A percentile compares a stretch with the other conserved stretches of the same genome.
phyloP scores from a whole-genome alignment of 1,140 invertebrate genomes.

The Eriocheir sinensis region DNA sequence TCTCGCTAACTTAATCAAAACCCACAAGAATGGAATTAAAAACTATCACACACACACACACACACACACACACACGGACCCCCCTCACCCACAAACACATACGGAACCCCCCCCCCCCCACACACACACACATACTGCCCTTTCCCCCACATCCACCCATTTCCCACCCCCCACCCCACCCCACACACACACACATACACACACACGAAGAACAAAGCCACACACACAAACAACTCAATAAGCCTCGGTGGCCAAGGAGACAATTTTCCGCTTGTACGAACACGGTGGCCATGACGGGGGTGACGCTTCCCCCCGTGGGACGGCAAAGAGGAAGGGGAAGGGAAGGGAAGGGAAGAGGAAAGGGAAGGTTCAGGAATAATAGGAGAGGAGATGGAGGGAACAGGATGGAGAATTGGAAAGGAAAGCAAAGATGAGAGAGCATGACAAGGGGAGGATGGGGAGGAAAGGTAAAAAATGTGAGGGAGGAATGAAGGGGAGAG shows the following conservation, averaged over 20 bases:
- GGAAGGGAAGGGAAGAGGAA: background rate
- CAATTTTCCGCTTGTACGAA: slow-evolving; percentile 43
- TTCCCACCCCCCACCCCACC: too few relatives aligned
- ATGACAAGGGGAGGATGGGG: background rate
- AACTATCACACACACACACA: too few relatives aligned
- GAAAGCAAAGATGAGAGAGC: background rate
- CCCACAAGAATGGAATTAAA: background rate
- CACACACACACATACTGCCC: too few relatives aligned
- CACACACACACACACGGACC: too few relatives aligned
- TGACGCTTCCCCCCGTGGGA: background rate
- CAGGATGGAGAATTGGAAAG: background rate
- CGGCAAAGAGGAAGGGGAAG: background rate
- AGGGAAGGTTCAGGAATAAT: slow-evolving; percentile 11
- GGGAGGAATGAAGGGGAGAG: background rate
- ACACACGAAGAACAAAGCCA: background rate
- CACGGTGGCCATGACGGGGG: background rate
- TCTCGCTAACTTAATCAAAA: too few relatives aligned
- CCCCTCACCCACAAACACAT: too few relatives aligned
- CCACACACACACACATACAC: background rate
- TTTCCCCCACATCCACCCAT: too few relatives aligned
- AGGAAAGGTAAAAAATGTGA: background rate
- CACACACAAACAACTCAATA: background rate
- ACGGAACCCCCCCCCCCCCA: background rate
- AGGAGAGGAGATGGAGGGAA: background rate
- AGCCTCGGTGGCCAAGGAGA: background rate